A percentile compares a stretch with the other conserved stretches of the same genome.
These are phyloP conservation scores for Lophura nycthemera DNA, from an alignment of 2,113 vertebrate species.

Conservation along the genomic window DNA sequence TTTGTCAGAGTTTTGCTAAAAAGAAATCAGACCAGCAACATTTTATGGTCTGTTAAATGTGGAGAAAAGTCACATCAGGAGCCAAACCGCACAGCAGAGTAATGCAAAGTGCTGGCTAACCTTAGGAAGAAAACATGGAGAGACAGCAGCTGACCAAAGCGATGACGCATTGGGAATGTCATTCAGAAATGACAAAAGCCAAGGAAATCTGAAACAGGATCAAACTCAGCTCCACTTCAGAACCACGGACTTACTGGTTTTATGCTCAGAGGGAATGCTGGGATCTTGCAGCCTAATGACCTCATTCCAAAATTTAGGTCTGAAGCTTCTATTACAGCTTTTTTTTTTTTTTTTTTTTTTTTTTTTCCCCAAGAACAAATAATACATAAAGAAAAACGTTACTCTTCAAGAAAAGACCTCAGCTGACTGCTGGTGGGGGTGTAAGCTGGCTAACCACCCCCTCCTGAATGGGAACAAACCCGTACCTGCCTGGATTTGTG, in stretches of 20 bases:
- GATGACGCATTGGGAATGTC: background rate
- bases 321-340: background rate
- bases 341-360: background rate
- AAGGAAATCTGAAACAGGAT: background rate
- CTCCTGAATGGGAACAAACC: too few relatives aligned
- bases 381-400: background rate
- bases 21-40: background rate
- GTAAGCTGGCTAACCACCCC: background rate
- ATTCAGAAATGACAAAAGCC: background rate
- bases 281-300: background rate
- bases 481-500: background rate
- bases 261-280: background rate
- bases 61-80: background rate
- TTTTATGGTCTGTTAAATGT: background rate
- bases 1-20: background rate
- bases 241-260: background rate
- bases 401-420: background rate
- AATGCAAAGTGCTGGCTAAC: background rate
- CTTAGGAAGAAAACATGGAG: background rate
- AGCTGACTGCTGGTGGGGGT: background rate
- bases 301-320: background rate
- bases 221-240: background rate
- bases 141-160: background rate
- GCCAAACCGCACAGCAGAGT: background rate
- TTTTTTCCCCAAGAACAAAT: background rate